phyloP scores from a whole-genome alignment of 2,113 vertebrate species.

The Oryzias woworae region DNA sequence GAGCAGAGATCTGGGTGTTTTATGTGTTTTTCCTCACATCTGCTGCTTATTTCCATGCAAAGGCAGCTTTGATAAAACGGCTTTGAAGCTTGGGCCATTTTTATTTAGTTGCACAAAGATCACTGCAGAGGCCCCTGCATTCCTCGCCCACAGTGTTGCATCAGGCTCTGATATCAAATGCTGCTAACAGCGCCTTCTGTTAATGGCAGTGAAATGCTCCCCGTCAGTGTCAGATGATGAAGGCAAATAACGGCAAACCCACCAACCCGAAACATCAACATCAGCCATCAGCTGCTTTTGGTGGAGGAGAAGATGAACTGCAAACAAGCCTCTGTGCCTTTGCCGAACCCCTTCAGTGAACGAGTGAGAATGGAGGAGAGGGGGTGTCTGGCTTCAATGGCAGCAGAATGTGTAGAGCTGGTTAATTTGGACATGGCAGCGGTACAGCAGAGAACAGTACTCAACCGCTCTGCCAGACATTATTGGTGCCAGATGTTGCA shows the following conservation, averaged over 20 bases:
- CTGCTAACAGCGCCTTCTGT: constrained; percentile 43
- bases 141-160: constrained; percentile 84
- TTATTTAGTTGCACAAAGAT: constrained; percentile 86
- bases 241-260: background rate
- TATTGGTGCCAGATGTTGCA: constrained; percentile 91
- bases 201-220: constrained; percentile 18
- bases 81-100: constrained; percentile 91
- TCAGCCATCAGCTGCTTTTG: constrained; percentile 55
- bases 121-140: constrained; percentile 65
- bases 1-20: constrained; percentile 2
- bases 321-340: constrained; percentile 55
- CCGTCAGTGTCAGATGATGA: constrained; percentile 7
- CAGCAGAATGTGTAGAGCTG: constrained; percentile 80
- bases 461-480: constrained; percentile 73
- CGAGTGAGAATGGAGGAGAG: constrained; percentile 18
- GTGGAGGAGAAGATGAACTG: constrained; percentile 41
- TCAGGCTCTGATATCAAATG: constrained; percentile 74
- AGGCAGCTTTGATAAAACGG: constrained; percentile 90
- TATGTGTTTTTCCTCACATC: constrained; percentile 83
- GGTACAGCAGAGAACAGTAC: constrained; percentile 83
- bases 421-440: constrained; percentile 85
- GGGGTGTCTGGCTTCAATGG: constrained; percentile 74
- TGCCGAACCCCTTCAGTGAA: constrained; percentile 56
- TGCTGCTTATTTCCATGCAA: constrained; percentile 90
- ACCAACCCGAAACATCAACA: constrained; percentile 42